These are phyloP conservation scores for Ptilonorhynchus violaceus DNA, from an alignment of 2,113 vertebrate genomes.

Conservation along the genomic window DNA sequence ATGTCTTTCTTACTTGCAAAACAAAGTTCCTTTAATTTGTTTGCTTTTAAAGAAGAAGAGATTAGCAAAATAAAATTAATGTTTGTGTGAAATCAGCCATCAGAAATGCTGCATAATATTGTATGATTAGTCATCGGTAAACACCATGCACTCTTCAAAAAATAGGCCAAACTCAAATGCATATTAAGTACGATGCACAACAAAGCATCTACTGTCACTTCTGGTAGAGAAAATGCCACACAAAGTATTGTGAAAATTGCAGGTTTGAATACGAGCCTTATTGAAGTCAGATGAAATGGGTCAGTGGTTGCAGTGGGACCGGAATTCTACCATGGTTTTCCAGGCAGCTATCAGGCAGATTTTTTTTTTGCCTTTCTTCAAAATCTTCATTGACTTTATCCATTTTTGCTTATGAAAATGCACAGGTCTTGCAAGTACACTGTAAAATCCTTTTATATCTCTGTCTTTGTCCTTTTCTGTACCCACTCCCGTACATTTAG, in stretches of 20 bases:
- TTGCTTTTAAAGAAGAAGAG: background rate
- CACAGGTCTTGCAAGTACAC: background rate
- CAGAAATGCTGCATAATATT: background rate
- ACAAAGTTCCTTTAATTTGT: background rate
- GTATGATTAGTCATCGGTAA: background rate
- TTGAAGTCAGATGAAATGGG: background rate
- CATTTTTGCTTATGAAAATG: background rate
- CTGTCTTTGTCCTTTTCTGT: background rate
- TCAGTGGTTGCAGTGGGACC: background rate
- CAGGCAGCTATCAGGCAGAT: background rate
- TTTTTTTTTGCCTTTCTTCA: background rate
- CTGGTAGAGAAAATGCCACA: background rate
- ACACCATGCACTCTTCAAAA: background rate
- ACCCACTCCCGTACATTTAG: background rate
- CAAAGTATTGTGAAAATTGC: background rate
- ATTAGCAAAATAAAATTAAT: background rate
- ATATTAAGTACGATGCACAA: background rate
- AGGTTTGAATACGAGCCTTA: background rate
- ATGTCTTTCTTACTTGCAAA: background rate
- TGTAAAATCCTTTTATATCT: background rate
- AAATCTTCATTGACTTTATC: background rate
- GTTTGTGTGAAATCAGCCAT: background rate
- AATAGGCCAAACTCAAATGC: background rate
- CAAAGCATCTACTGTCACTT: background rate
- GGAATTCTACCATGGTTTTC: background rate